Percentiles rank a stretch among this genome's conserved stretches.
phyloP scores from a whole-genome alignment of 2,797 vertebrate genomes.

The Podargus strigoides region DNA sequence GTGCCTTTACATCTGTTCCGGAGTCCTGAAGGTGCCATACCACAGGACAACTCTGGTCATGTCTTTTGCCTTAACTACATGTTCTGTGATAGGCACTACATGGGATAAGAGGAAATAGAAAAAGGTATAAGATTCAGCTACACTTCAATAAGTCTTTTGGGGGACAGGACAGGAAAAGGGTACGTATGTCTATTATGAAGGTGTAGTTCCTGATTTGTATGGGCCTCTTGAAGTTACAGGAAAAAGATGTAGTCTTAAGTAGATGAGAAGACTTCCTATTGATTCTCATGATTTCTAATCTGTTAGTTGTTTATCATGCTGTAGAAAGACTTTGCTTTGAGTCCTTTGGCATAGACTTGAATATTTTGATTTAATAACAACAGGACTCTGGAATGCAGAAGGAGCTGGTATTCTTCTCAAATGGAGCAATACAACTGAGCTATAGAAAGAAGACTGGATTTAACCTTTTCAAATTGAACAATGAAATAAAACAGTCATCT shows the following conservation, averaged over 20 bases:
- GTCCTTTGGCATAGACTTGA: not conserved
- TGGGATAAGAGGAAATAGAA: not conserved
- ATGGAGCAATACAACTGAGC: not conserved
- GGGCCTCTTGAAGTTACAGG: not conserved
- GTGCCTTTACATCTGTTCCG: not conserved
- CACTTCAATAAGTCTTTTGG: not conserved
- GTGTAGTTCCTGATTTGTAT: not conserved
- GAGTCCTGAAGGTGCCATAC: not conserved
- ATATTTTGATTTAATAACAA: not conserved
- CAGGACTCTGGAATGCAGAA: not conserved
- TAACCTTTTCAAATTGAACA: not conserved
- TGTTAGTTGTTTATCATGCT: not conserved
- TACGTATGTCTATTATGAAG: not conserved
- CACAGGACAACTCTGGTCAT: not conserved
- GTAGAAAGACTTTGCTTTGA: not conserved
- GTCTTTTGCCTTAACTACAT: not conserved
- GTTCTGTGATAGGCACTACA: not conserved
- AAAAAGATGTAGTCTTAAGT: not conserved
- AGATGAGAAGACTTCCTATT: not conserved
- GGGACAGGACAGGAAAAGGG: not conserved
- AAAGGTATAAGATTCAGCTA: not conserved
- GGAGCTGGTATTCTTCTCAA: not conserved
- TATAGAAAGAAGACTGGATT: not conserved
- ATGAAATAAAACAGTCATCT: not conserved
- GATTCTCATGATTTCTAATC: not conserved